Conservation (phyloP, 2,888 invertebrate species). For the Ectemnius cavifrons region DNA sequence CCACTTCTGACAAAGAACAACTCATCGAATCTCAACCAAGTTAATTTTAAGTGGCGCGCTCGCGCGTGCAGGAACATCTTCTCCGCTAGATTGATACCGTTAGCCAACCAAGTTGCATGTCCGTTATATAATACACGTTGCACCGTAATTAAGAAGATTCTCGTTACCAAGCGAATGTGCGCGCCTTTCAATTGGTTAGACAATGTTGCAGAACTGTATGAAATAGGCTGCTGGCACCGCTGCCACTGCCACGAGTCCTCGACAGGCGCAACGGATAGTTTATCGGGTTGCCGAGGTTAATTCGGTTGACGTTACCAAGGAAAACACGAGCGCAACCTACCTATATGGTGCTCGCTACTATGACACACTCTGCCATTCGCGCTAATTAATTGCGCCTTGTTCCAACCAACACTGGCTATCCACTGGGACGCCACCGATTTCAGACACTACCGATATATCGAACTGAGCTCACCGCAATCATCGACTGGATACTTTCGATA, state of each 20-base stretch:
- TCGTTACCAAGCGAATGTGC: conserved; percentile 8
- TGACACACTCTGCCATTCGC: conserved; percentile 22
- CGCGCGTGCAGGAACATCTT: neutral
- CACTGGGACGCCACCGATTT: too few relatives aligned
- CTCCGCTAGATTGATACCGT: conserved; percentile 11
- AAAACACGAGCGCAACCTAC: conserved; percentile 45
- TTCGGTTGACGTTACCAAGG: conserved; percentile 44
- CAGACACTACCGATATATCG: too few relatives aligned
- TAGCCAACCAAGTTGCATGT: conserved; percentile 12
- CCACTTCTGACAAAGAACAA: neutral
- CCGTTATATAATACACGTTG: conserved; percentile 44
- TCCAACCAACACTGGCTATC: too few relatives aligned
- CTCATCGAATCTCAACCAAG: neutral
- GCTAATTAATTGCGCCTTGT: conserved; percentile 19
- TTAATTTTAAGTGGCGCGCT: neutral
- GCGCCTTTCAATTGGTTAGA: conserved; percentile 51
- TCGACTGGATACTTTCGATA: too few relatives aligned
- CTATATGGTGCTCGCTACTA: conserved; percentile 2
- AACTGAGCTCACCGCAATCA: too few relatives aligned
- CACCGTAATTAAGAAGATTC: conserved; percentile 20
- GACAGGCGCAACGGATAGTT: conserved; percentile 8
- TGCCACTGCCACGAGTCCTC: conserved; percentile 4
- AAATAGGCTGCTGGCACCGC: neutral
- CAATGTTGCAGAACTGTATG: conserved; percentile 43
- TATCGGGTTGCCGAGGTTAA: conserved; percentile 47